Percentiles rank a stretch among this genome's conserved stretches.
phyloP scores from a whole-genome alignment of 2,797 vertebrate species.

The Phataginus tetradactyla region DNA sequence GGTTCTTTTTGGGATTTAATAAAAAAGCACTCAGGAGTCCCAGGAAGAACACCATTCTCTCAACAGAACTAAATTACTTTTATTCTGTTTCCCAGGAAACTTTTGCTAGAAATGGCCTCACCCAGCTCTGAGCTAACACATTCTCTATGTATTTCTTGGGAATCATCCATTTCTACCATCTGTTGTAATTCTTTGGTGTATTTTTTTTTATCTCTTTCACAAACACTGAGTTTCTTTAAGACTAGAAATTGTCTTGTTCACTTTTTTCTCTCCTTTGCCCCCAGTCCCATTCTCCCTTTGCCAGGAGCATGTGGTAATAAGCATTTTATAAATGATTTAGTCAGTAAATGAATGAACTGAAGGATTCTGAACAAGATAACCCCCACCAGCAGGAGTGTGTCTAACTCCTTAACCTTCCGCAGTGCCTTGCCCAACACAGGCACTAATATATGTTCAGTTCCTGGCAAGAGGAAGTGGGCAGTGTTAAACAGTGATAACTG shows the following conservation, averaged over 20 bases:
- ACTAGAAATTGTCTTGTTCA: not conserved
- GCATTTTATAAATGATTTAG: not conserved
- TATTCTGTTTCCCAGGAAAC: conserved; percentile 46
- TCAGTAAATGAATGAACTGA: not conserved
- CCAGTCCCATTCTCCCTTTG: not conserved
- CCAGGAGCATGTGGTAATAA: not conserved
- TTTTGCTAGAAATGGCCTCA: not conserved
- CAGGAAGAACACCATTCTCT: conserved; percentile 29
- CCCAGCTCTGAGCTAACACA: not conserved
- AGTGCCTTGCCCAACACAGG: not conserved
- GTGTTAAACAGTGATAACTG: not conserved
- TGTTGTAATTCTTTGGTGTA: not conserved
- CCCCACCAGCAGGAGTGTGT: not conserved
- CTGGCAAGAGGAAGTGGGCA: not conserved
- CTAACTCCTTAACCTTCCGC: not conserved
- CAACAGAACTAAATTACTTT: conserved; percentile 55
- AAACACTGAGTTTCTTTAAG: not conserved
- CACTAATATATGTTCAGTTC: rapidly evolving
- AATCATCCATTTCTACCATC: not conserved
- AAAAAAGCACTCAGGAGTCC: conserved; percentile 36
- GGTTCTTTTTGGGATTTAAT: conserved; percentile 38
- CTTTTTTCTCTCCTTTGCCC: not conserved
- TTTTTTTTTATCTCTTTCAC: not conserved
- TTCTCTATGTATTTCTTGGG: not conserved
- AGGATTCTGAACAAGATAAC: not conserved